phyloP scores from a whole-genome alignment of 2,797 vertebrate species.

The Sebastes diaconus region DNA sequence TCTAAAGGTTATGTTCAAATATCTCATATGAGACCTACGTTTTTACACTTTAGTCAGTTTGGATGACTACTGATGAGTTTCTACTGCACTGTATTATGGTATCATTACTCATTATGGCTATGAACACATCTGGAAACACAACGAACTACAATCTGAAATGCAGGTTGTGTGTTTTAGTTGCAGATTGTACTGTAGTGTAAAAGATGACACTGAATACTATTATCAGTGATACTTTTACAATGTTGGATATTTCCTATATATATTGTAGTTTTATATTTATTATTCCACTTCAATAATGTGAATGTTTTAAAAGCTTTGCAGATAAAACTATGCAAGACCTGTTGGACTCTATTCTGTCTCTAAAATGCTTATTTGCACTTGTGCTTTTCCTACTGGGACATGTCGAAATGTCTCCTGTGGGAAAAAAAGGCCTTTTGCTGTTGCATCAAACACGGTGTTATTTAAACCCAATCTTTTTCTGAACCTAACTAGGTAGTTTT shows the following conservation, averaged over 20 bases:
- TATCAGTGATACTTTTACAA: neutral
- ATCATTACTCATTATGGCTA: neutral
- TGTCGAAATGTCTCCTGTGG: too few relatives aligned
- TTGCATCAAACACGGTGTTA: too few relatives aligned
- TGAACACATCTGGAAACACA: neutral
- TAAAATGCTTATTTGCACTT: neutral
- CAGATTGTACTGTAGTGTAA: neutral
- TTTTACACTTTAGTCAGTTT: neutral
- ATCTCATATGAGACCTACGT: neutral
- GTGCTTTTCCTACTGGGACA: too few relatives aligned
- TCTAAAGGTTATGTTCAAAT: neutral
- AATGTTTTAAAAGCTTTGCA: conserved; percentile 5
- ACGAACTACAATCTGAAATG: neutral
- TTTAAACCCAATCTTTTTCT: too few relatives aligned
- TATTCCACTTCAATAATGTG: neutral
- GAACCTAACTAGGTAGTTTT: too few relatives aligned
- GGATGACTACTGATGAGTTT: neutral
- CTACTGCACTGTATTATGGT: neutral
- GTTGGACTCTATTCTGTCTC: neutral
- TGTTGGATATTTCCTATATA: neutral
- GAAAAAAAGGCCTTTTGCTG: too few relatives aligned
- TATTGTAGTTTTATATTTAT: conserved; percentile 34
- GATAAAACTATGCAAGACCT: conserved; percentile 16
- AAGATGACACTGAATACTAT: neutral
- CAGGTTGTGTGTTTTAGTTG: neutral